A percentile compares a stretch with the other conserved stretches of the same genome.
Evolutionary conservation across 2,888 invertebrate species (phyloP).

Genomic region (Ametastegia equiseti): DNA sequence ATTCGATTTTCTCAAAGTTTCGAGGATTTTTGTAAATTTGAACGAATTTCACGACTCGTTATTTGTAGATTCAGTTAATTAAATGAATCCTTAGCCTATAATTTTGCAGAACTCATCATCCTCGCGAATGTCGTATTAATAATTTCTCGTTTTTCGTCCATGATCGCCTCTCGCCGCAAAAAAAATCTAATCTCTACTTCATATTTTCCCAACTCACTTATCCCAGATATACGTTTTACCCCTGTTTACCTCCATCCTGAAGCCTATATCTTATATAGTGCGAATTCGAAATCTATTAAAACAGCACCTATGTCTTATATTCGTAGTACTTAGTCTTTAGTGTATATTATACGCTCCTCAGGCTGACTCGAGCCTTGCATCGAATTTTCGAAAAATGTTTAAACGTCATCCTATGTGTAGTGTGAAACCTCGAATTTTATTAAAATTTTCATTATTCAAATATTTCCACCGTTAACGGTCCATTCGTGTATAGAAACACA

Average conservation of each 20-base stretch:
- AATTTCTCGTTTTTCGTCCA: neutral
- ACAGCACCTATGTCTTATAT: slow-evolving; percentile 54
- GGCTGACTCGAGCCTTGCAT: slow-evolving; percentile 33
- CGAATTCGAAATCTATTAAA: slow-evolving; percentile 63
- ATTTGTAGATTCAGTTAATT: neutral
- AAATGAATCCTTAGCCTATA: neutral
- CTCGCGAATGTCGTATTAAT: neutral
- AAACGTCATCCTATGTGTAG: neutral
- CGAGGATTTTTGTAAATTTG: too few relatives aligned
- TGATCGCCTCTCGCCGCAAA: neutral
- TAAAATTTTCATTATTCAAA: too few relatives aligned
- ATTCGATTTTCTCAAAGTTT: too few relatives aligned
- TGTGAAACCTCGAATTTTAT: neutral
- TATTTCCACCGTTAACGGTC: too few relatives aligned
- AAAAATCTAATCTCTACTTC: slow-evolving; percentile 18
- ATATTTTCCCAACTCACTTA: slow-evolving; percentile 53
- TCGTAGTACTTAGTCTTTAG: slow-evolving; percentile 62
- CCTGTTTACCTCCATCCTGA: slow-evolving; percentile 12
- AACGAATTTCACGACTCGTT: too few relatives aligned
- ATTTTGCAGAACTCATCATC: neutral
- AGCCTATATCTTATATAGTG: slow-evolving; percentile 55
- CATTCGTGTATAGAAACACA: too few relatives aligned
- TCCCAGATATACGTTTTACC: slow-evolving; percentile 48
- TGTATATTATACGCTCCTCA: slow-evolving; percentile 28
- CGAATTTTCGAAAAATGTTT: slow-evolving; percentile 43